Evolutionary conservation across 1,140 invertebrate genomes (phyloP).

Genomic region (Drosophila burlai): DNA sequence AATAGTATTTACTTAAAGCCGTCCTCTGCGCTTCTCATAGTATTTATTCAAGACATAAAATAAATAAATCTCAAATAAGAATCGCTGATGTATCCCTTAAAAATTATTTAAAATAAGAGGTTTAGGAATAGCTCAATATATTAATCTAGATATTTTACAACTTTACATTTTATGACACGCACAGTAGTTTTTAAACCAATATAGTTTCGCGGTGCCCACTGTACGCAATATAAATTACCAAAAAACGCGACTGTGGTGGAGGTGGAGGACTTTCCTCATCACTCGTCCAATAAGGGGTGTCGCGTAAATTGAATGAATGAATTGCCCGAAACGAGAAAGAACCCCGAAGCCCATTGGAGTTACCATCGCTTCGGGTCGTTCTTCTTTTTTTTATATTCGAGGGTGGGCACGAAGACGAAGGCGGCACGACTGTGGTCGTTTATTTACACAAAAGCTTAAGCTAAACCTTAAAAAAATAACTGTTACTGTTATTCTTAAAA

Average conservation of each 20-base stretch:
- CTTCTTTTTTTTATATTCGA: conserved; percentile 21
- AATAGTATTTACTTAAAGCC: not conserved
- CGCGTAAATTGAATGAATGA: conserved; percentile 84
- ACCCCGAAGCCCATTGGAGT: conserved; percentile 43
- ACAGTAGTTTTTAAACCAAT: not conserved
- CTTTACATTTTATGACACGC: too few species aligned
- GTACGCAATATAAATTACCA: conserved; percentile 56
- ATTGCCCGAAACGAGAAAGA: conserved; percentile 66
- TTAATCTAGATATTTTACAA: not conserved
- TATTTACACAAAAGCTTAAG: conserved; percentile 84
- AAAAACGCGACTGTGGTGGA: conserved; percentile 21
- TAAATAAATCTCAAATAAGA: not conserved
- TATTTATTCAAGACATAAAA: not conserved
- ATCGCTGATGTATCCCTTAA: not conserved
- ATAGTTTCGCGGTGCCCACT: conserved; percentile 10
- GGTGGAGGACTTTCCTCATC: conserved; percentile 48
- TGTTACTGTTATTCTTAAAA: conserved; percentile 82
- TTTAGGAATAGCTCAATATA: too few species aligned
- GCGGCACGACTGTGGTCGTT: conserved; percentile 78
- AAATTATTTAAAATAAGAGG: not conserved
- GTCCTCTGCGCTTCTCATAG: not conserved
- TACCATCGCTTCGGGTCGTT: conserved; percentile 21
- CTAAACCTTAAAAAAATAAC: conserved; percentile 84
- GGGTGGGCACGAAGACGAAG: conserved; percentile 44
- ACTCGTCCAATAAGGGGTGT: conserved; percentile 71